phyloP scores from a whole-genome alignment of 2,888 invertebrate genomes.

The Metalampra italica region DNA sequence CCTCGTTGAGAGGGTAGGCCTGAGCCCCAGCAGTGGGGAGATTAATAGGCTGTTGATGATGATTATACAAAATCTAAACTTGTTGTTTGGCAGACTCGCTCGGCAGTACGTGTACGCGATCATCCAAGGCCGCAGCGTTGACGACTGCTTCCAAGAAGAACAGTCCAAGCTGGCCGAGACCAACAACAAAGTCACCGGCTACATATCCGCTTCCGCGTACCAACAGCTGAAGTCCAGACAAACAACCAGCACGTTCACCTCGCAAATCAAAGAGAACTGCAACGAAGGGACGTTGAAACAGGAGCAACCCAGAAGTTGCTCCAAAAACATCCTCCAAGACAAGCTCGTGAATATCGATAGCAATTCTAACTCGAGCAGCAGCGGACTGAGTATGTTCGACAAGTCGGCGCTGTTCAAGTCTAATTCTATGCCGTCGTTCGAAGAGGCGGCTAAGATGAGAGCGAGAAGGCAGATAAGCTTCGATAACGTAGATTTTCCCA shows the following conservation, averaged over 20 bases:
- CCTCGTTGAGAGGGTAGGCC: too few species aligned
- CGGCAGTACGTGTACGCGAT: conserved; percentile 82
- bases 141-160: conserved; percentile 79
- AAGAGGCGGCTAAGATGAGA: conserved; percentile 69
- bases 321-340: conserved; percentile 69
- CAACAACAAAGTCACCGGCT: conserved; percentile 64
- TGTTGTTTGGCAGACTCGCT: conserved; percentile 69
- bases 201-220: conserved; percentile 66
- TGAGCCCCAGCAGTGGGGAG: too few species aligned
- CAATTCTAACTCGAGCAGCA: conserved; percentile 58
- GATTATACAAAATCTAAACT: too few species aligned
- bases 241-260: conserved; percentile 27
- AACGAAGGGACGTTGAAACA: conserved; percentile 35
- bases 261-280: conserved; percentile 67
- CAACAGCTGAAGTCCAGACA: conserved; percentile 51
- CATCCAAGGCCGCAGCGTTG: conserved; percentile 80
- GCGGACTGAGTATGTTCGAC: conserved; percentile 49
- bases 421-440: conserved; percentile 67
- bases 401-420: conserved; percentile 54
- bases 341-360: conserved; percentile 67
- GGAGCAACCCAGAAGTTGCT: conserved; percentile 48
- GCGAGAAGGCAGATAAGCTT: conserved; percentile 80
- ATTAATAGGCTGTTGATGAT: too few species aligned
- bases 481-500: conserved; percentile 73
- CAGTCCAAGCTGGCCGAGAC: conserved; percentile 50